These are phyloP conservation scores for Eidolon helvum DNA, from an alignment of 2,113 vertebrate species.

Conservation along the genomic window DNA sequence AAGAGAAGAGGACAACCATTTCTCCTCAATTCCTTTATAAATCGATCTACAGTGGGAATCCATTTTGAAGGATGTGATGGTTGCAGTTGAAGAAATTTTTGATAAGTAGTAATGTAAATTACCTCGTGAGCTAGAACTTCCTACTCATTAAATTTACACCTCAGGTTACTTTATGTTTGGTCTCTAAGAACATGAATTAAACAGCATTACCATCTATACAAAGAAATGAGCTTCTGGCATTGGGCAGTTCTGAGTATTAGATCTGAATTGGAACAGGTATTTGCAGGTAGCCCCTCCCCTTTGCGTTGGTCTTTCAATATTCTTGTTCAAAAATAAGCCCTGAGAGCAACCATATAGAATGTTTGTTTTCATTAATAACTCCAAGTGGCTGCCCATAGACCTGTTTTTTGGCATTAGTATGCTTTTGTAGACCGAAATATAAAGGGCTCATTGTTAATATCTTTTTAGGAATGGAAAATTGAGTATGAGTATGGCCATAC, in stretches of 20 bases:
- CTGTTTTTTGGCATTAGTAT: neutral
- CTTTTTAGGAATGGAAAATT: neutral
- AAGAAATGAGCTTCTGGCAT: neutral
- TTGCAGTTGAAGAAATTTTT: neutral
- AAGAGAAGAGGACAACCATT: neutral
- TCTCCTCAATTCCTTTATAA: neutral
- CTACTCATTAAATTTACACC: neutral
- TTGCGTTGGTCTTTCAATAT: neutral
- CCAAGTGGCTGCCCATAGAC: neutral
- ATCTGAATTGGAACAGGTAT: constrained; percentile 57
- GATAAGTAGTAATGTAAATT: neutral
- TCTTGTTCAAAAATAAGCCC: neutral
- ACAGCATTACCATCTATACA: neutral
- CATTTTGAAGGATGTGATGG: neutral
- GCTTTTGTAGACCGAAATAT: neutral
- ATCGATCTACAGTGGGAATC: neutral
- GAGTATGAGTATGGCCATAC: neutral
- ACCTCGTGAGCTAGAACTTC: neutral
- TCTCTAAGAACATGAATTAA: constrained; percentile 30
- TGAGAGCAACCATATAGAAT: neutral
- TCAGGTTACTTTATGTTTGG: neutral
- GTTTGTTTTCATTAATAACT: neutral
- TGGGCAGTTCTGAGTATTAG: constrained; percentile 46
- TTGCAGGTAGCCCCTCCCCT: neutral
- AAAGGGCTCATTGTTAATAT: neutral